phyloP scores from a whole-genome alignment of 1,140 invertebrate species.

The Samia ricini region DNA sequence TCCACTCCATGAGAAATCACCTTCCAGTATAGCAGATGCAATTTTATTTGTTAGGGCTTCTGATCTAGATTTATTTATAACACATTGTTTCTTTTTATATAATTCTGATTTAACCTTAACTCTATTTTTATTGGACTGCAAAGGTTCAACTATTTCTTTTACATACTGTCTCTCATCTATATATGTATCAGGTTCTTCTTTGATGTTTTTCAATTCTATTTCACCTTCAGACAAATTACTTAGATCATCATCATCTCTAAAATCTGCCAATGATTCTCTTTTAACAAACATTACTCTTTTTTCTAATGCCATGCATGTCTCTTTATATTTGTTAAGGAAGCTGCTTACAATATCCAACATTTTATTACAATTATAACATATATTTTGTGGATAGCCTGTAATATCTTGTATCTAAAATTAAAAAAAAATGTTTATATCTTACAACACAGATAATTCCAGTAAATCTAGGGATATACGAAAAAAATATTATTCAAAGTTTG shows the following conservation, averaged over 20 bases:
- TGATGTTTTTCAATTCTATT: constrained; percentile 32
- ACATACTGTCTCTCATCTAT: constrained; percentile 20
- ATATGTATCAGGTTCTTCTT: constrained; percentile 29
- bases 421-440: too few relatives aligned
- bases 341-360: constrained; percentile 38
- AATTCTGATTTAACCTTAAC: constrained; percentile 15
- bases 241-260: constrained; percentile 23
- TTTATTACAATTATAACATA: constrained; percentile 51
- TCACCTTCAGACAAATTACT: constrained; percentile 31
- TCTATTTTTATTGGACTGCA: constrained; percentile 28
- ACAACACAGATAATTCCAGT: too few relatives aligned
- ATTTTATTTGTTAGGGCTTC: constrained; percentile 41
- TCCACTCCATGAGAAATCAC: constrained; percentile 54
- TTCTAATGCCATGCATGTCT: constrained; percentile 48
- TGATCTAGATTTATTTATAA: constrained; percentile 15
- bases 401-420: constrained; percentile 58
- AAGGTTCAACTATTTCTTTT: constrained; percentile 28
- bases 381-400: constrained; percentile 50
- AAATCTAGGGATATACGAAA: too few relatives aligned
- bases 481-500: too few relatives aligned
- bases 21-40: constrained; percentile 58
- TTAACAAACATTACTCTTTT: constrained; percentile 43
- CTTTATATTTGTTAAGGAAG: constrained; percentile 57
- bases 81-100: constrained; percentile 15
- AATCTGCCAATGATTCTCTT: constrained; percentile 33